Base-by-base conservation (phyloP, 1,140 invertebrate species). In the Drosophila ficusphila region DNA sequence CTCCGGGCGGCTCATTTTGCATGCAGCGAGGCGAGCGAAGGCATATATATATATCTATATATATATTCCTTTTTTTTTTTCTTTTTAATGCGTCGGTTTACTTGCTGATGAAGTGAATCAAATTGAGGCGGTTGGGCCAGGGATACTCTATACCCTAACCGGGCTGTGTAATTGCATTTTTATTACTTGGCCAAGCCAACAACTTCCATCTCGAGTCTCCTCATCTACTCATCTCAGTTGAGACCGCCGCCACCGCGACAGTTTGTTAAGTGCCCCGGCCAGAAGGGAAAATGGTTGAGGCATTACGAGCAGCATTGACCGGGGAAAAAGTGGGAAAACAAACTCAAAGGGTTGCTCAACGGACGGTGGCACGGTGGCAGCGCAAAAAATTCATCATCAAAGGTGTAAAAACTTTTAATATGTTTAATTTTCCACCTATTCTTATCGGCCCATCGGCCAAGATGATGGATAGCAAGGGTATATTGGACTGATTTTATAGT, bases 391-490 rank as follows among this genome's bases (percentile, higher is more conserved):
- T 71, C 77, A 88, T 89, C 88, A 90, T 90, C 78, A 90, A 85
- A 90, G 88, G 88, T 90, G 88, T 83, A 88, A 88, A 83, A 90
- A 90, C 76, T 90, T 90, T 90, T 79, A 88, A 90, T 90, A 90
- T 81, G 88, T 88, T 90, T 81, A 88, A 90, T 90, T 83, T 90
- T 77, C 76, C 79, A 79, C 85, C 73, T 77, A 79, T 69, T 85
- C 34, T 72, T 72, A 62, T 52, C 16, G 34, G 57, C 11, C 31
- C 19, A 47, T 42, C 12, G 19, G 18, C 9, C 8, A 25, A 3
- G 4, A n/a, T 21, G 25, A 36, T 12, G 41, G 21, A 9, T 38
- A 69, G 5, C 25, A 27, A 4, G 5, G 12, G 46, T 19, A 16
- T 34, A n/a, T 4, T 9, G n/a, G 7, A 9, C 41, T 44, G 6